Base-by-base conservation (phyloP, 2,888 invertebrate genomes). In the Chloroclysta siterata region DNA sequence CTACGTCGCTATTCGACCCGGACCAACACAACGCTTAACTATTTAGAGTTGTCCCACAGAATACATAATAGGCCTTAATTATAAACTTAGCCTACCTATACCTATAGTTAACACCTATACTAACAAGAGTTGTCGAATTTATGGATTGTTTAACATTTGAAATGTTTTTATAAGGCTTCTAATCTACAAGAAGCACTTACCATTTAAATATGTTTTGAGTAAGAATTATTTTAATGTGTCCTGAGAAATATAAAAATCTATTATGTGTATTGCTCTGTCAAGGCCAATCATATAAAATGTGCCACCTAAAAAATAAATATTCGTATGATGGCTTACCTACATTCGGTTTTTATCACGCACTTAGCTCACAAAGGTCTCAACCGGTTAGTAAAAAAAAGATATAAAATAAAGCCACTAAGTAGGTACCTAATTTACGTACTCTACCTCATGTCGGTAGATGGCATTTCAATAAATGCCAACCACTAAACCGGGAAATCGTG, bases 401-500 rank as follows among this genome's bases (percentile, higher is more conserved):
- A 10, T 44, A 8, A 15, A 44, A 44, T 44, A 44, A 15, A 15
- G 6, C 14, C 15, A 33, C 33, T 33, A 33, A 33, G 6, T 39
- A 39, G 8, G 8, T 36, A 17, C 15, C 17, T 11, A 10, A 46
- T 17, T 10, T 11, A 17, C 11, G 10, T 46, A 17, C 46, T 46
- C 17, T 17, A 17, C 17, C 11, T 41, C 33, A 48, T 5, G 36
- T 52, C 7, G 10, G 29, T 61, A 48, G 53, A 56, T 47, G 15
- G 11, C 60, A 60, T 60, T 64, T 29, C 42, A 51, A 13, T 58
- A 60, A 59, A 70, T 70, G 61, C 60, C 63, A 58, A 42, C 28
- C 15, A 51, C 48, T 22, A 17, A 60, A 68, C 65, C 63, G 68
- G 68, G 63, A 61, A 70, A 68, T 65, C 55, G 63, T 56, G 51